phyloP scores from a whole-genome alignment of 2,888 invertebrate species.

The Zaprionus bogoriensis region DNA sequence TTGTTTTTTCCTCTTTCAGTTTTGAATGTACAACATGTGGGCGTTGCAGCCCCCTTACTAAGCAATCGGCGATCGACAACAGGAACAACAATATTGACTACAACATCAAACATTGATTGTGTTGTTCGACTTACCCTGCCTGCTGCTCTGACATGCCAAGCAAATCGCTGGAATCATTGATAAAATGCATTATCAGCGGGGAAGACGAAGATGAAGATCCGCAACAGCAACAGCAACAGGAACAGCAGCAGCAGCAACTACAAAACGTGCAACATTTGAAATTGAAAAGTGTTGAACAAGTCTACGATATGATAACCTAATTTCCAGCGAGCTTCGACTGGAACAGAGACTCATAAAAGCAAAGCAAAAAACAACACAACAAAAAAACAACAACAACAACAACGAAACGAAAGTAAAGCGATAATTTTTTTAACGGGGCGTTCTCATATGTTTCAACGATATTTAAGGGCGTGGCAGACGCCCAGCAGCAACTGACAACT shows the following conservation, averaged over 20 bases:
- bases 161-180: slow-evolving; percentile 64
- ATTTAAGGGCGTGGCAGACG: slow-evolving; percentile 66
- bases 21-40: slow-evolving; percentile 18
- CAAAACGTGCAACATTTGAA: slow-evolving; percentile 45
- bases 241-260: slow-evolving; percentile 58
- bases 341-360: slow-evolving; percentile 29
- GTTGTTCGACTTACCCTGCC: slow-evolving; percentile 14
- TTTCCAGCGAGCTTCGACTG: slow-evolving; percentile 43
- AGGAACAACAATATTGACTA: slow-evolving; percentile 4
- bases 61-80: slow-evolving; percentile 10
- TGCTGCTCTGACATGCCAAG: slow-evolving; percentile 62
- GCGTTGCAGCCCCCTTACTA: slow-evolving; percentile 21
- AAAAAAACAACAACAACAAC: slow-evolving; percentile 10
- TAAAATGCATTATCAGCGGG: slow-evolving; percentile 80
- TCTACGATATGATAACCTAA: slow-evolving; percentile 76
- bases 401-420: slow-evolving; percentile 65
- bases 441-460: slow-evolving; percentile 66
- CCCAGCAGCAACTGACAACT: slow-evolving; percentile 53
- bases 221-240: slow-evolving; percentile 51
- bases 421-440: slow-evolving; percentile 47
- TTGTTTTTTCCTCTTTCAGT: slow-evolving; percentile 26
- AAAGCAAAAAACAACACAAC: slow-evolving; percentile 15
- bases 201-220: slow-evolving; percentile 81
- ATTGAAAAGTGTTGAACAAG: slow-evolving; percentile 73
- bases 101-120: slow-evolving; percentile 17